Conservation (phyloP, 2,113 vertebrate genomes). For the Pristiophorus japonicus region DNA sequence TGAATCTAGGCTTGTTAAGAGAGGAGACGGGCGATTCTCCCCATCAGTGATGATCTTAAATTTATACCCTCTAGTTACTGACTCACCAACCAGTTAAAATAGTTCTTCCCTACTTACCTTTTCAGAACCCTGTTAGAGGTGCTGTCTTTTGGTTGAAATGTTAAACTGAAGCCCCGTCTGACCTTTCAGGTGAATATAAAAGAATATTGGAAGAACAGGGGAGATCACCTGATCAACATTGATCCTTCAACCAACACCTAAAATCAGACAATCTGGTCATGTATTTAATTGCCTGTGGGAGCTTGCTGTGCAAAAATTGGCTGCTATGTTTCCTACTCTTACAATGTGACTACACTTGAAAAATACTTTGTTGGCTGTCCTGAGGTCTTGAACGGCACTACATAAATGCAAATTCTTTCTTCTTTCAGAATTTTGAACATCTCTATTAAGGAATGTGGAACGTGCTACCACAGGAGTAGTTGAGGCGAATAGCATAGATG, state of each 20-base stretch:
- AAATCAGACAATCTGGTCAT: neutral
- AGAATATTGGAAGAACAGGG: neutral
- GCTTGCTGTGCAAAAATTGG: neutral
- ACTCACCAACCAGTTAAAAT: too few species aligned
- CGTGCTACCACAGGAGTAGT: neutral
- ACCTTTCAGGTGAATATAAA: neutral
- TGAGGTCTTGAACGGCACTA: neutral
- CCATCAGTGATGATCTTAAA: too few species aligned
- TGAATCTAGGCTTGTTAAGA: too few species aligned
- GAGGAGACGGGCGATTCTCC: too few species aligned
- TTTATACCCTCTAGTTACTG: too few species aligned
- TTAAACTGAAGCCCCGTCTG: too few species aligned
- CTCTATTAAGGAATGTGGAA: neutral
- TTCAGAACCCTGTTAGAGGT: neutral
- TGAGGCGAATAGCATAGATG: neutral
- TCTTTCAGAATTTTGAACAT: neutral
- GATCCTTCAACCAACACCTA: neutral
- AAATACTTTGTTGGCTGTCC: neutral
- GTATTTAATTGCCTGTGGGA: neutral
- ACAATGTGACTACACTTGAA: neutral
- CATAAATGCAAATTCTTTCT: neutral
- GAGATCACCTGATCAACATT: neutral
- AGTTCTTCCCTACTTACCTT: too few species aligned
- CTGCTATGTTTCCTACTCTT: neutral
- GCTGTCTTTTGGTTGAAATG: too few species aligned